phyloP scores from a whole-genome alignment of 2,888 invertebrate species.

The Capitulum mitella region DNA sequence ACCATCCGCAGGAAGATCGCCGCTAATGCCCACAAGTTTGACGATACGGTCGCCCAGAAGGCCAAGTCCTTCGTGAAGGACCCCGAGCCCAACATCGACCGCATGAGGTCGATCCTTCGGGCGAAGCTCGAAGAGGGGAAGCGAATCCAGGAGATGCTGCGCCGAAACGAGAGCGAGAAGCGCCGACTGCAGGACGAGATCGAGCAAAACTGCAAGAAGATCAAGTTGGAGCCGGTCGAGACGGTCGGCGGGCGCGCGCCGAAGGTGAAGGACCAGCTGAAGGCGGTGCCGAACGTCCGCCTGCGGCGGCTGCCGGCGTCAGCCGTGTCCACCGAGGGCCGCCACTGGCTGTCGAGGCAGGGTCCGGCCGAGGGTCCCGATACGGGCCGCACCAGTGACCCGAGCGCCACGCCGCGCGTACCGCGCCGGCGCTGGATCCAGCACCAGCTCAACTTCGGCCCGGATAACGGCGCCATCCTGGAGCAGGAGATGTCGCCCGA shows the following conservation, averaged over 20 bases:
- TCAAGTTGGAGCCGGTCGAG: not conserved
- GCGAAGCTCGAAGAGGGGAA: conserved; percentile 8
- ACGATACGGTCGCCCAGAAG: not conserved
- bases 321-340: not conserved
- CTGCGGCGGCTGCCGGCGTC: not conserved
- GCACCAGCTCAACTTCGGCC: not conserved
- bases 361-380: not conserved
- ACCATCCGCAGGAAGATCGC: conserved; percentile 6
- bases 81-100: not conserved
- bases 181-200: not conserved
- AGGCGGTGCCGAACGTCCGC: not conserved
- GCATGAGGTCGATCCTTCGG: not conserved
- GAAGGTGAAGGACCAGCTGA: too few relatives aligned
- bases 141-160: not conserved
- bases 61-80: not conserved
- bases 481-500: not conserved
- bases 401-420: not conserved
- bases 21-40: conserved; percentile 12
- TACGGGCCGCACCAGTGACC: not conserved
- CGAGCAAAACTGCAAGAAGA: not conserved
- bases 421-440: conserved; percentile 18
- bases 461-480: not conserved
- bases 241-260: not conserved
- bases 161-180: not conserved
- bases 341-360: not conserved